Percentiles rank a stretch among this genome's conserved stretches.
Conservation (phyloP, 2,797 vertebrate genomes). For the Anolis apletophallus region DNA sequence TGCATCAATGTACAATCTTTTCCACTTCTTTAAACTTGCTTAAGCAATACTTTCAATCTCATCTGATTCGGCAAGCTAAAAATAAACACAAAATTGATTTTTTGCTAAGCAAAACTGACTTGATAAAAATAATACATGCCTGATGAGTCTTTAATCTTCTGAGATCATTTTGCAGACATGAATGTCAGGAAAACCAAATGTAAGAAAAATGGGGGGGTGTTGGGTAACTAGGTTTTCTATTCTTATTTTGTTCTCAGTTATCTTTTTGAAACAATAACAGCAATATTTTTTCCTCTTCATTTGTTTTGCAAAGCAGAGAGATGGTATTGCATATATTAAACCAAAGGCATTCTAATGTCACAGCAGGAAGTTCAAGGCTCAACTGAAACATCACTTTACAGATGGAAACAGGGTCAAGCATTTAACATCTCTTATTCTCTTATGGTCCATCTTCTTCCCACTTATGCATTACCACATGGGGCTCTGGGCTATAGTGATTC, state of each 20-base stretch:
- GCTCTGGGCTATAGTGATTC: neutral
- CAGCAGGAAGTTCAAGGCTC: neutral
- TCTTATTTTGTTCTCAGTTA: neutral
- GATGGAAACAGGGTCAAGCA: neutral
- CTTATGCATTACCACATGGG: neutral
- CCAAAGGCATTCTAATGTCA: neutral
- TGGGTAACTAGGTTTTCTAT: neutral
- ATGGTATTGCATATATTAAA: neutral
- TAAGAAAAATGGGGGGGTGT: neutral
- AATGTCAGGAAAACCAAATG: neutral
- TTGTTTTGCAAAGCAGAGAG: conserved; percentile 7
- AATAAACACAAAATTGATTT: conserved; percentile 47
- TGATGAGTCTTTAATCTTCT: conserved; percentile 19
- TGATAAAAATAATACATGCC: conserved; percentile 23
- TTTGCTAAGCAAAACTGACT: conserved; percentile 26
- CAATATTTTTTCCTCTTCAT: neutral
- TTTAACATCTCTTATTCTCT: neutral
- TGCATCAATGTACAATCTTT: conserved; percentile 29
- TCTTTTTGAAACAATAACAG: neutral
- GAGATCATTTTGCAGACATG: conserved; percentile 28
- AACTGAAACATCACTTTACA: neutral
- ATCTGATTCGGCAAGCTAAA: conserved; percentile 21
- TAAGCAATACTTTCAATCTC: conserved; percentile 42
- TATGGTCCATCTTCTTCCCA: no score
- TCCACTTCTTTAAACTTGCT: conserved; percentile 47